These are phyloP conservation scores for Cistogaster globosa DNA, from an alignment of 2,888 invertebrate genomes.

Conservation along the genomic window DNA sequence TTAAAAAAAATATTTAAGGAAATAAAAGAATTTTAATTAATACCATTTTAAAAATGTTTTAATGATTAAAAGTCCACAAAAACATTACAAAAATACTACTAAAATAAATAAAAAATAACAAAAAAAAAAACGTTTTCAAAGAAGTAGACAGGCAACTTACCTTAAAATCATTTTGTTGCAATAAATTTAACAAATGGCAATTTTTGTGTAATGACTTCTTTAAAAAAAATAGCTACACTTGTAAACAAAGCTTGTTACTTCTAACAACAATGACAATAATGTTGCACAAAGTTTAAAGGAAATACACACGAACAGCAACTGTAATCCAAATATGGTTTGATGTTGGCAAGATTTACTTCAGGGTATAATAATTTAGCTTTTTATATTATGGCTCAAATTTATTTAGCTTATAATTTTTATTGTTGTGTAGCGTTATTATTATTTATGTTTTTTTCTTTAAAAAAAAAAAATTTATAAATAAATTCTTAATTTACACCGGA, in stretches of 20 bases:
- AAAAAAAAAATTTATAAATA: not conserved
- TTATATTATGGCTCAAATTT: not conserved
- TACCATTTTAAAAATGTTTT: constrained; percentile 53
- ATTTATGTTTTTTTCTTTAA: constrained; percentile 1
- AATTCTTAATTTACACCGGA: constrained; percentile 74
- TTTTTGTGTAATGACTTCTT: constrained; percentile 76
- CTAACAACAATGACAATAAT: constrained; percentile 1
- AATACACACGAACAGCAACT: constrained; percentile 63
- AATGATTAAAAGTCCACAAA: constrained; percentile 41
- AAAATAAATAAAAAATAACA: constrained; percentile 69
- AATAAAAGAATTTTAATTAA: constrained; percentile 61
- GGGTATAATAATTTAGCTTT: not conserved
- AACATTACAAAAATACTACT: constrained; percentile 55
- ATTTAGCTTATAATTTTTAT: constrained; percentile 2
- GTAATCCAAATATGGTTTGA: constrained; percentile 75
- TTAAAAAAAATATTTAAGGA: constrained; percentile 1
- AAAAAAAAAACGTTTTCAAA: not conserved
- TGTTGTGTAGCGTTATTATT: constrained; percentile 27
- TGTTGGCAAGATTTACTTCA: constrained; percentile 24
- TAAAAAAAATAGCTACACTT: constrained; percentile 69
- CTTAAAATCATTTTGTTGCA: constrained; percentile 80
- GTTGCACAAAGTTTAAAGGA: constrained; percentile 32
- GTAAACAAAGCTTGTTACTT: constrained; percentile 1
- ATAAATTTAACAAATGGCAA: constrained; percentile 73
- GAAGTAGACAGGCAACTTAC: constrained; percentile 73